Evolutionary conservation across 2,113 vertebrate species (phyloP), one percentile per base, ranked within the genome.

Genomic region (Cyprinus carpio): DNA sequence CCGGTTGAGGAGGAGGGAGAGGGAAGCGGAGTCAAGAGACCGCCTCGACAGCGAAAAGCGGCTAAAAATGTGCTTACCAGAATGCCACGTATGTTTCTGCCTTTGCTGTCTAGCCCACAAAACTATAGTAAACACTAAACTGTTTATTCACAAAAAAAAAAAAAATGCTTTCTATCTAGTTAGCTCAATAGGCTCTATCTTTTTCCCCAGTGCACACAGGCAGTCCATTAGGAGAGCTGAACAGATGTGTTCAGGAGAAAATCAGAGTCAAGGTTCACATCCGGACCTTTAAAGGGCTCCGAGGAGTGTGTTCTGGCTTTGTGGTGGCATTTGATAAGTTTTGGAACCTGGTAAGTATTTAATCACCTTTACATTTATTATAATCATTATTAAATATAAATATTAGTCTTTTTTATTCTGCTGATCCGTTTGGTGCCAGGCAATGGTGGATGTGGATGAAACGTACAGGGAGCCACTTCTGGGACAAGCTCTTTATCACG

Each of bases 271-370:
- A 95, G 15, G 98, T 99, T 88, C 98, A 99, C 88, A 96, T 99
- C 88, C 96, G 98, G 88, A 98, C 97, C 65, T 99, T 99, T 91
- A 99, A 98, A 87, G 98, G 98, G 0, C 95, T 99, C 51, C 95
- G 98, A 3, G 98, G 98, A 0, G 96, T 99, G 81, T 99, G 98
- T 89, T 96, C 96, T 0, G 98, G 98, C 62, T 99, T 99, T 78
- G 90, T 99, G 4, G 96, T 99, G 40, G 97, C 98, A 25, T 99
- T 99, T 60, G 98, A 99, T 94, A 99, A 99, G 89, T 99, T 98
- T 93, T 99, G 98, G 98, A 99, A 99, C 93, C 96, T 99, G 97
- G 98, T 98, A 95, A 90, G 90, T 46, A 12, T 51, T 64, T 46
- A 34, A 16, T 0, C 1, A 43, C 15, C 3, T n/a, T 20, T 56